Evolutionary conservation across 2,113 vertebrate genomes (phyloP).

Genomic region (Laticauda colubrina): DNA sequence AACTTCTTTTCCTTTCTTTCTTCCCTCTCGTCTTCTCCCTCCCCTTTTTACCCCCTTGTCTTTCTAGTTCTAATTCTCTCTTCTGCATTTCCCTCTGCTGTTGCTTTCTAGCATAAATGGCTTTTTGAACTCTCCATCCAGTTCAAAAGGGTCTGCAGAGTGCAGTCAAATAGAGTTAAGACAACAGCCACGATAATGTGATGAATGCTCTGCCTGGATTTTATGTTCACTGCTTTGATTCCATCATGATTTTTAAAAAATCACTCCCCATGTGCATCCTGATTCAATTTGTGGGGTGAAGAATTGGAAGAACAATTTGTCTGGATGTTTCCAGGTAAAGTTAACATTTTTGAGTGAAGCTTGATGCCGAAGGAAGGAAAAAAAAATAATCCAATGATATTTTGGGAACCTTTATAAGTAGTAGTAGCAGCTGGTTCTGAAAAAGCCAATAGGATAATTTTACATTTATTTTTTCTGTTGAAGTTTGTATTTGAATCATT

Average conservation of each 20-base stretch:
- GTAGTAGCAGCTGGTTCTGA: background rate
- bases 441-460: background rate
- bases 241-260: background rate
- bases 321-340: background rate
- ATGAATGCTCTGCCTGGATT: background rate
- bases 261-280: background rate
- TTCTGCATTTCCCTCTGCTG: no score
- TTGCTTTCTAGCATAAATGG: background rate
- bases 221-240: background rate
- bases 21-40: no score
- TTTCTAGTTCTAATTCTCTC: no score
- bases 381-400: background rate
- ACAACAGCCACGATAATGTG: background rate
- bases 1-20: no score
- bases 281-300: background rate
- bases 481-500: background rate
- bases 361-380: background rate
- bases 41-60: no score
- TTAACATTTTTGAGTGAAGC: background rate
- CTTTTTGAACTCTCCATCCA: background rate
- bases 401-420: background rate
- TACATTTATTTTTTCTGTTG: background rate
- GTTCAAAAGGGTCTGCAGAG: background rate
- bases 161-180: background rate
- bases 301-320: background rate